Base-by-base conservation (phyloP, 2,113 vertebrate genomes). In the Lethenteron reissneri region DNA sequence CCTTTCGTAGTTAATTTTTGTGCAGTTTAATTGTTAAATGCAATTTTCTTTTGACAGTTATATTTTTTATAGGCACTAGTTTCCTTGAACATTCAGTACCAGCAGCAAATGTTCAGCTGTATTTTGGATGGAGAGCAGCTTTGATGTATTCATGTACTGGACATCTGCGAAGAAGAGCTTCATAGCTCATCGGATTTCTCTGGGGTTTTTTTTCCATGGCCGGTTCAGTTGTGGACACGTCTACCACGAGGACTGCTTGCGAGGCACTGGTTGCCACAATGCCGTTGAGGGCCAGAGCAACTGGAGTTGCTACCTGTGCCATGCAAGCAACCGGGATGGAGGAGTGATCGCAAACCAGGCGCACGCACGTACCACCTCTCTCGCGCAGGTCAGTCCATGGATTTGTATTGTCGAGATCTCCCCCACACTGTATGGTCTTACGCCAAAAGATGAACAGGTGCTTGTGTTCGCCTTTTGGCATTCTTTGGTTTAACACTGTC, bases 271-370 rank as follows among this genome's bases (percentile, higher is more conserved):
- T 57, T 81, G 85, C 15, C 80, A 82, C 17, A 1, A 68, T 0
- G 73, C 82, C 56, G 77, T 75, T 8, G 82, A 84, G 56, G 81
- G 79, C 57, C 79, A 80, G 15, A 85, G 82, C 70, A 80, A 79
- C 13, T 96, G 90, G 91, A 88, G 82, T 68, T 97, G 92, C 81
- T 90, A 90, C 77, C 92, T 91, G 70, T 97, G 94, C 79, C 88
- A 81, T 8, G 90, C 86, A 0, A 85, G 80, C 74, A 81, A 77
- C 74, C 87, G 86, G 76, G 82, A 79, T 19, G 84, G 84, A 60
- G 85, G 86, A 73, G 75, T 80, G 5, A 81, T 79, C 1, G 78
- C 83, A 72, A 80, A 73, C 72, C 77, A 79, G 17, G 74, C 77
- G 0, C 82, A 85, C 68, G 70, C 77, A 76, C 81, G 71, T 73